These are phyloP conservation scores for Eutolmus rufibarbis DNA, from an alignment of 2,888 invertebrate genomes.

Conservation along the genomic window DNA sequence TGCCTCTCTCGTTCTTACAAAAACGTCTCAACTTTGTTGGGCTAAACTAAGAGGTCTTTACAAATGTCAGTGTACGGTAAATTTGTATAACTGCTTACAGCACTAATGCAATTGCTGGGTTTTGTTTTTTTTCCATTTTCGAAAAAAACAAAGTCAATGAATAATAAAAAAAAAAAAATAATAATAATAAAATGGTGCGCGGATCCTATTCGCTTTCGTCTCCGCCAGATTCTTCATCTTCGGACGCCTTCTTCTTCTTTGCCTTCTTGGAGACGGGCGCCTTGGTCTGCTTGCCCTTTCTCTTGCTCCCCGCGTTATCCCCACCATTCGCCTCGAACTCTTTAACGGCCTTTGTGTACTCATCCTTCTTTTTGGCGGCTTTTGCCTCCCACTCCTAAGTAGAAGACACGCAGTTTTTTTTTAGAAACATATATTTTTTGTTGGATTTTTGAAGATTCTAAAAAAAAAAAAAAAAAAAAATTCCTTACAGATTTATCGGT, in stretches of 20 bases:
- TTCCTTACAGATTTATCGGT: constrained; percentile 79
- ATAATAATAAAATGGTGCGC: background rate
- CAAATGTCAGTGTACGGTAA: background rate
- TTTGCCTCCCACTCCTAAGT: constrained; percentile 88
- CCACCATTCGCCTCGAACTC: constrained; percentile 86
- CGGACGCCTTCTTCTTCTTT: constrained; percentile 68
- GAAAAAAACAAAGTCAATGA: background rate
- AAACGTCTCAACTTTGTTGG: background rate
- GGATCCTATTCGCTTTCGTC: constrained; percentile 69
- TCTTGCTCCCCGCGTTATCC: constrained; percentile 66
- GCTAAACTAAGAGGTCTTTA: background rate
- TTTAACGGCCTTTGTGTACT: constrained; percentile 86
- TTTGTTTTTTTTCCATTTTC: background rate
- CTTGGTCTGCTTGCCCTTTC: constrained; percentile 63
- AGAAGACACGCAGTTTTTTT: background rate
- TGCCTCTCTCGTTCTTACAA: background rate
- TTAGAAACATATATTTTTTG: background rate
- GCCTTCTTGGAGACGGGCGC: constrained; percentile 56
- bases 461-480: background rate
- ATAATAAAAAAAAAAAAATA: background rate
- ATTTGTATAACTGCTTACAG: constrained; percentile 8
- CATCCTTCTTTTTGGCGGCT: constrained; percentile 86
- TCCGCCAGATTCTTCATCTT: constrained; percentile 67
- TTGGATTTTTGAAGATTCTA: too few species aligned
- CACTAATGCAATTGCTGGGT: background rate